Conservation (phyloP, 2,113 vertebrate genomes). For the Marmota flaviventris region DNA sequence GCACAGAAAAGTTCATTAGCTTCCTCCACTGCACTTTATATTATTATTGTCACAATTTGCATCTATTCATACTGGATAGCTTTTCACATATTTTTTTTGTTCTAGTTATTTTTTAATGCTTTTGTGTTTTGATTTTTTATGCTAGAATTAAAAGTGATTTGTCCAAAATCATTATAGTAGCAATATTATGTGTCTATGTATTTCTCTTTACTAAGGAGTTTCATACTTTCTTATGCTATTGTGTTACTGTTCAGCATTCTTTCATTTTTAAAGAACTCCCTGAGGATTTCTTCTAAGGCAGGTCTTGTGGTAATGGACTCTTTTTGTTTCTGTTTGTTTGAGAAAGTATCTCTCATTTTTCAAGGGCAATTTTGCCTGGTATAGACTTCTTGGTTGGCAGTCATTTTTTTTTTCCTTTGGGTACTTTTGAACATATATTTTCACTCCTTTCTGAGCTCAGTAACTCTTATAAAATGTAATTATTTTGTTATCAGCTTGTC, state of each 20-base stretch:
- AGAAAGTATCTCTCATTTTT: neutral
- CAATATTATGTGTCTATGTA: neutral
- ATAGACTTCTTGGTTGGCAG: neutral
- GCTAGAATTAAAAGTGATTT: neutral
- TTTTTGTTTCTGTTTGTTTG: no score
- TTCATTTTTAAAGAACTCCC: neutral
- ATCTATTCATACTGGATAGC: neutral
- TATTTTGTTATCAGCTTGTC: slow-evolving; percentile 40
- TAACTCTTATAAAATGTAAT: neutral
- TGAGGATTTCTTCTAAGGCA: neutral
- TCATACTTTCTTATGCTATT: neutral
- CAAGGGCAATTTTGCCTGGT: neutral
- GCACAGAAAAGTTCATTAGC: neutral
- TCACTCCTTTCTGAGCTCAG: neutral
- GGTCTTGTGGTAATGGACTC: no score
- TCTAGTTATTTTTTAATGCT: neutral
- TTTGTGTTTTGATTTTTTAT: neutral
- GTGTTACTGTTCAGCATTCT: neutral
- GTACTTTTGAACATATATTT: no score
- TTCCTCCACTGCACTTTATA: neutral
- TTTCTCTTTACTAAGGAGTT: neutral
- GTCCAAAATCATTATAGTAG: neutral
- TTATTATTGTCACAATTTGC: neutral
- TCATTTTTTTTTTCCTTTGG: neutral
- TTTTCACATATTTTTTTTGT: neutral